Base-by-base conservation (phyloP, 2,797 vertebrate genomes). In the Cossypha polioptera region DNA sequence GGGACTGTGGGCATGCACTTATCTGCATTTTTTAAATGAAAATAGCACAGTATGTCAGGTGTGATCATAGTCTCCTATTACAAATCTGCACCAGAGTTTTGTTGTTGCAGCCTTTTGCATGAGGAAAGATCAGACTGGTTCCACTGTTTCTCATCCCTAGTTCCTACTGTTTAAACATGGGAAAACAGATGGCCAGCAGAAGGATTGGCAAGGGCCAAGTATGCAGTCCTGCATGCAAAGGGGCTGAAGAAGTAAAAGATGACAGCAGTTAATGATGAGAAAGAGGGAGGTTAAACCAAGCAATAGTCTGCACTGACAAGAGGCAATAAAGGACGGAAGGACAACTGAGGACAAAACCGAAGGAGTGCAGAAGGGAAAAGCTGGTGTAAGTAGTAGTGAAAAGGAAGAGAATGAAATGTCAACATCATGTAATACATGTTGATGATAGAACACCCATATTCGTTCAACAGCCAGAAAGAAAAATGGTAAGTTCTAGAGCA, bases 401-500 rank as follows among this genome's bases (percentile, higher is more conserved):
- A 68, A 68, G 7, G 12, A 80, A 67, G 17, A 42, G 3, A 66
- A 65, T 38, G 11, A 4, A 45, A 11, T 45, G 29, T 5, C 25
- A 86, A 8, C 16, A 24, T 35, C 18, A 16, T 25, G n/a, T 66
- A 22, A 13, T 28, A 51, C 1, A 1, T 26, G 13, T 33, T 74
- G 13, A 18, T 43, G 53, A 67, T 62, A 69, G 16, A 54, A 36
- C 19, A 31, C 24, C 14, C 11, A 16, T 40, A 24, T 2, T 7
- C 12, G 21, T 17, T 65, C 75, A 77, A 77, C 9, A 33, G 8
- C 2, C 8, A 3, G 21, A 90, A 80, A 55, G 18, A 22, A 63
- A 87, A 85, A 54, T 0, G 0, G 2, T 5, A 66, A 29, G 3
- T 28, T 71, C 14, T 26, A 71, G 28, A 77, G 26, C 14, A 66